Evolutionary conservation across 2,888 invertebrate genomes (phyloP).

Genomic region (Macaria notata): DNA sequence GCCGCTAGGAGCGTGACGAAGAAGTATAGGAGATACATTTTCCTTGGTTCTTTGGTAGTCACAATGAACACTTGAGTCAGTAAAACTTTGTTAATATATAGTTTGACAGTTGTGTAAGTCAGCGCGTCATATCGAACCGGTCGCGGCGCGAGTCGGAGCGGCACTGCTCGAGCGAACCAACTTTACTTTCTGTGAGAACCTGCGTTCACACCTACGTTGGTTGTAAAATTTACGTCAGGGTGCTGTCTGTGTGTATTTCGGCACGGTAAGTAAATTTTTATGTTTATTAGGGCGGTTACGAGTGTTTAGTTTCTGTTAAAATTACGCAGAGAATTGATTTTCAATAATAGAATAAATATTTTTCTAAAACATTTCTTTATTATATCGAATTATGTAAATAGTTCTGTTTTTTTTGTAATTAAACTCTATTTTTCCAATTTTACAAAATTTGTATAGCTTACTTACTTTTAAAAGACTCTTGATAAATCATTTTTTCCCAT

Average conservation of each 20-base stretch:
- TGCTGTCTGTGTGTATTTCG: constrained; percentile 6
- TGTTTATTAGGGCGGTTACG: constrained; percentile 4
- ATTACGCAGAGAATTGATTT: constrained; percentile 4
- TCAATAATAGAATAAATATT: no score
- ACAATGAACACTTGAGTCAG: constrained; percentile 35
- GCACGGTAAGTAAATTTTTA: constrained; percentile 3
- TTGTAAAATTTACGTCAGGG: neutral
- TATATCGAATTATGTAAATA: no score
- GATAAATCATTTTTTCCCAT: no score
- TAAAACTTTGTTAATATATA: constrained; percentile 31
- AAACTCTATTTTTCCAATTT: no score
- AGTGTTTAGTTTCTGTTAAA: neutral
- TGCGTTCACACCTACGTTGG: constrained; percentile 53
- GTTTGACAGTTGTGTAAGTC: constrained; percentile 49
- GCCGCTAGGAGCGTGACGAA: constrained; percentile 56
- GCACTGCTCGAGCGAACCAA: constrained; percentile 68
- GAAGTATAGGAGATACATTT: constrained; percentile 62
- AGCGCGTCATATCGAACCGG: constrained; percentile 68
- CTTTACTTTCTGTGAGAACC: constrained; percentile 74
- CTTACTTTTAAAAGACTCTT: no score
- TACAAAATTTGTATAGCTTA: no score
- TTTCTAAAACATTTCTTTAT: no score
- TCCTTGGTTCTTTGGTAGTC: constrained; percentile 40
- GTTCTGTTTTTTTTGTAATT: no score
- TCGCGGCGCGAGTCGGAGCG: constrained; percentile 63